phyloP scores from a whole-genome alignment of 2,888 invertebrate species.

The Tridacna gigas region DNA sequence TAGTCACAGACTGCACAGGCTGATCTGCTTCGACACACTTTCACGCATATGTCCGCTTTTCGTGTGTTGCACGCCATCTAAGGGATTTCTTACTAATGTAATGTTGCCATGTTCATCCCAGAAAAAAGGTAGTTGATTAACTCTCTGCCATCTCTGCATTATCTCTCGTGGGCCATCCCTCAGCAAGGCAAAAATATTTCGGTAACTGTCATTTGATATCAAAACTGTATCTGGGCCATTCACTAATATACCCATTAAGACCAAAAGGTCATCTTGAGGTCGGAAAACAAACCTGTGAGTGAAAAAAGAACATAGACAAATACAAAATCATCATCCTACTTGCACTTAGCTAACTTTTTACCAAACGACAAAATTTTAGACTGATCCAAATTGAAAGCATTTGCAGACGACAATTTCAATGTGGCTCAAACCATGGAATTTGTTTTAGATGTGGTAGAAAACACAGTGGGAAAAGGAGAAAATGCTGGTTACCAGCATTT shows the following conservation, averaged over 20 bases:
- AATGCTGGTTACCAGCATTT: neutral
- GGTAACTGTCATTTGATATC: neutral
- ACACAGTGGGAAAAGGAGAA: no score
- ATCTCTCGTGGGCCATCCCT: neutral
- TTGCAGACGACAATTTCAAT: no score
- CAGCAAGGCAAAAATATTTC: neutral
- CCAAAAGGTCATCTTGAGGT: neutral
- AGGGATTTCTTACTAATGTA: neutral
- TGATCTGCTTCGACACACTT: neutral
- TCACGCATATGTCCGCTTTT: no score
- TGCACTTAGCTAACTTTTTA: neutral
- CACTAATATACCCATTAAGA: slow-evolving; percentile 1
- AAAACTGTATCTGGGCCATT: slow-evolving; percentile 3
- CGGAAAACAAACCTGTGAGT: neutral
- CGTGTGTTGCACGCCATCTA: neutral
- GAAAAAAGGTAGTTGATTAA: neutral
- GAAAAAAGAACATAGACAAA: neutral
- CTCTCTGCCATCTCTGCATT: slow-evolving; percentile 1
- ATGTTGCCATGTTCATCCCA: neutral
- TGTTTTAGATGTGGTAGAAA: no score
- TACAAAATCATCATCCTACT: neutral
- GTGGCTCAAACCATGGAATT: no score
- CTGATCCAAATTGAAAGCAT: neutral
- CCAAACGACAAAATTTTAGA: neutral
- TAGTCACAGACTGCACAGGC: neutral